A percentile compares a stretch with the other conserved stretches of the same genome.
phyloP scores from a whole-genome alignment of 2,797 vertebrate genomes.

The Sciurus carolinensis region DNA sequence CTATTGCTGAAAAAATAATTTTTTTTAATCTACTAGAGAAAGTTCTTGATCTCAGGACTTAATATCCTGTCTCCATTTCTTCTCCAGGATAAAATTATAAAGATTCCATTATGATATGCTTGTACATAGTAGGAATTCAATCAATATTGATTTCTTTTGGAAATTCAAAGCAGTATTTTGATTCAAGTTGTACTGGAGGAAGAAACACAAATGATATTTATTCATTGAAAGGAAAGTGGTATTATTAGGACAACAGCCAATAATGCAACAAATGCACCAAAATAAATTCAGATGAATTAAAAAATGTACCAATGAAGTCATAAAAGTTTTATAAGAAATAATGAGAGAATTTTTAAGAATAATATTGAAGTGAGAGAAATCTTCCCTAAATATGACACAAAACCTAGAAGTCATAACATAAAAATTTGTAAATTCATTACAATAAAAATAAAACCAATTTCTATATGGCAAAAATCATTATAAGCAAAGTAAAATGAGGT shows the following conservation, averaged over 20 bases:
- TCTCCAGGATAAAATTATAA: conserved; percentile 46
- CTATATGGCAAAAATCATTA: conserved; percentile 40
- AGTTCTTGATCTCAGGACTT: conserved; percentile 3
- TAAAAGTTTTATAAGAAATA: conserved; percentile 39
- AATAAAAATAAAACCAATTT: conserved; percentile 58
- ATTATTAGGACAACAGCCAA: background rate
- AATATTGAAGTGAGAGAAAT: background rate
- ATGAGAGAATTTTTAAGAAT: background rate
- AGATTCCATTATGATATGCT: conserved; percentile 53
- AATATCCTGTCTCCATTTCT: conserved; percentile 30
- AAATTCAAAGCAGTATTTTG: conserved; percentile 68
- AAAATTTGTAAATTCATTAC: conserved; percentile 31
- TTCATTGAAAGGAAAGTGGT: background rate
- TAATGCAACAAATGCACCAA: background rate
- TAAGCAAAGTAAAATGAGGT: conserved; percentile 55
- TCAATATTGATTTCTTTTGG: conserved; percentile 56
- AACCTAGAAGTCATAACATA: background rate
- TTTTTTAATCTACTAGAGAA: background rate
- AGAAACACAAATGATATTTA: conserved; percentile 59
- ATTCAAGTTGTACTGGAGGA: conserved; percentile 38
- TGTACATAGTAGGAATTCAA: background rate
- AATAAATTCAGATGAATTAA: conserved; percentile 57
- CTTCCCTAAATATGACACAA: conserved; percentile 7
- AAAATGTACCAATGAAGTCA: background rate
- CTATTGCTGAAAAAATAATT: background rate